Conservation (phyloP, 2,797 vertebrate genomes). For the Pangasius sanitwongsei region DNA sequence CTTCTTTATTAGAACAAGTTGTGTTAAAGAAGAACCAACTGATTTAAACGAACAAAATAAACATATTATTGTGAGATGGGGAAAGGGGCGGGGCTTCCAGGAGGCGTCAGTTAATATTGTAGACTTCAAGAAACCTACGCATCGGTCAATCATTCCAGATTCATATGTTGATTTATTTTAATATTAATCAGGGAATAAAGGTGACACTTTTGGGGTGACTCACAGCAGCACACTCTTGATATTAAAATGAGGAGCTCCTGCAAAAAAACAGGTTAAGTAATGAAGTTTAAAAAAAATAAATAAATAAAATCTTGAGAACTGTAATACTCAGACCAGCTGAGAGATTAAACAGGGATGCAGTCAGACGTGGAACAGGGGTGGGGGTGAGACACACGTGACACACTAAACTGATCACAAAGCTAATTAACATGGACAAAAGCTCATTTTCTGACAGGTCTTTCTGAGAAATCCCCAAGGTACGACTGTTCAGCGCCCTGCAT, state of each 20-base stretch:
- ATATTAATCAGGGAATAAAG: neutral
- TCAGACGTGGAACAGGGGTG: neutral
- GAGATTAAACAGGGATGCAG: neutral
- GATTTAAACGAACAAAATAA: neutral
- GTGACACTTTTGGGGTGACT: neutral
- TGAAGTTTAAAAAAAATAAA: no score
- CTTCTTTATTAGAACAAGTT: neutral
- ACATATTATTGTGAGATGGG: neutral
- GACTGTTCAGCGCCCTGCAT: neutral
- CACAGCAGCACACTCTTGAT: no score
- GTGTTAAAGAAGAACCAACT: neutral
- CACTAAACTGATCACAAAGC: neutral
- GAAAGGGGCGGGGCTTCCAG: neutral
- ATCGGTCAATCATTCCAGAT: neutral
- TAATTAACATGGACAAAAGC: slow-evolving; percentile 6
- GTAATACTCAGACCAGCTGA: neutral
- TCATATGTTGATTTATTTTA: neutral
- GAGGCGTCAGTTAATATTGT: neutral
- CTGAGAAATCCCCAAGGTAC: neutral
- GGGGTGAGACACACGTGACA: neutral
- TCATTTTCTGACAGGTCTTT: neutral
- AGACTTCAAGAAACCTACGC: neutral
- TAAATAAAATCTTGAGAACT: neutral
- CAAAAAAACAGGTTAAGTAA: neutral
- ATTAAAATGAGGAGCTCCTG: neutral